phyloP scores from a whole-genome alignment of 2,888 invertebrate species.

The Perdita meconis region DNA sequence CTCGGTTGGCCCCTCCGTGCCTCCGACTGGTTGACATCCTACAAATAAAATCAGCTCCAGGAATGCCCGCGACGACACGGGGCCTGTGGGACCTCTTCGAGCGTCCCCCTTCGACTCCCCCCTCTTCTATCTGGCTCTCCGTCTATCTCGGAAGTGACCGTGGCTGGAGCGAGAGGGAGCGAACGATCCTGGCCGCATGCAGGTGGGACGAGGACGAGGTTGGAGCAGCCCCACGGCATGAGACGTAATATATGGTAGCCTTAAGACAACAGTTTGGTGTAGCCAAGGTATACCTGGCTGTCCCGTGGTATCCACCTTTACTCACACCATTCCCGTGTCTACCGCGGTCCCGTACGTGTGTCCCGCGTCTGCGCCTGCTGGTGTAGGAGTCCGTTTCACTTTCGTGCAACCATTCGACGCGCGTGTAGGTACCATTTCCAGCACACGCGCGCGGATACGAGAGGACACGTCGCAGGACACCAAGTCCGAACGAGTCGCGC shows the following conservation, averaged over 20 bases:
- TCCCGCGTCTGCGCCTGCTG: slow-evolving; percentile 25
- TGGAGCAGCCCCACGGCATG: slow-evolving; percentile 63
- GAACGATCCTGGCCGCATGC: slow-evolving; percentile 55
- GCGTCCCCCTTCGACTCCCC: slow-evolving; percentile 35
- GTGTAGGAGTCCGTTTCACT: slow-evolving; percentile 43
- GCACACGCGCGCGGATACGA: slow-evolving; percentile 26
- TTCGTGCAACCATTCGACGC: slow-evolving; percentile 21
- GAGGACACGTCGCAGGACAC: slow-evolving; percentile 27
- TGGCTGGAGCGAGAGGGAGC: slow-evolving; percentile 48
- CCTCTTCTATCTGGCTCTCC: slow-evolving; percentile 45
- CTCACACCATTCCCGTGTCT: slow-evolving; percentile 47
- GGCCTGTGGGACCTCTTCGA: slow-evolving; percentile 78
- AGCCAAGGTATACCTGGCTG: slow-evolving; percentile 70
- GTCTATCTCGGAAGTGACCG: slow-evolving; percentile 58
- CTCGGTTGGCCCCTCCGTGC: slow-evolving; percentile 65
- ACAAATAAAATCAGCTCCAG: slow-evolving; percentile 83
- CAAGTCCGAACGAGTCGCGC: slow-evolving; percentile 38
- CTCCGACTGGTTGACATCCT: slow-evolving; percentile 82
- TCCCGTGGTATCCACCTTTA: slow-evolving; percentile 65
- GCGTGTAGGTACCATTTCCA: slow-evolving; percentile 31
- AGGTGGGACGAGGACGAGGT: slow-evolving; percentile 62
- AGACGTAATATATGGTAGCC: slow-evolving; percentile 81
- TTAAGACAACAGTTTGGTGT: slow-evolving; percentile 80
- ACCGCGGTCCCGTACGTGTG: slow-evolving; percentile 37
- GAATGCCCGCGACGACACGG: slow-evolving; percentile 83